Base-by-base conservation (phyloP, 2,113 vertebrate genomes). In the Apodemus speciosus region DNA sequence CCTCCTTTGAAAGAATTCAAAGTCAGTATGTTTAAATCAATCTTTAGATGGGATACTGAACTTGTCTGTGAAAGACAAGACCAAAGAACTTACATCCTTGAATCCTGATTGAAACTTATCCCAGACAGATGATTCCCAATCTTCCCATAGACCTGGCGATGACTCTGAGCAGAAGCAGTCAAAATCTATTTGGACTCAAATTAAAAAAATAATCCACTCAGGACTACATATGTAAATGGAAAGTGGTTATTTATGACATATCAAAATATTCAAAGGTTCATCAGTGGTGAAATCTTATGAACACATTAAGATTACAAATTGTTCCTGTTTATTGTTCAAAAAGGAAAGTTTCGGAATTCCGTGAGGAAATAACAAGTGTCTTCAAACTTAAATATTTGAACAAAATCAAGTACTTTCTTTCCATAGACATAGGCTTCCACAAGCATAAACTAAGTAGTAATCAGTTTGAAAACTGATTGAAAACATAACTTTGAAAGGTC, bases 311-410 rank as follows among this genome's bases (percentile, higher is more conserved):
- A 68, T 35, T 73, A 35, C 3, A 46, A 66, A 83, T 68, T 66
- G 53, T 64, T 18, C 46, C 56, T 72, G 0, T 56, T 38, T 46
- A 46, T 58, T 60, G 75, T 75, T 88, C 23, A 75, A 88, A 83
- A 46, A 56, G 35, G 4, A 46, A 56, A n/a, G 11, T 46, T 90
- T 90, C 43, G 72, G 73, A 86, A 86, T 64, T 72, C 21, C 40
- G 71, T 43, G 88, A 62, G 46, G 68, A 85, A 89, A 85, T 72
- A 88, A 89, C 62, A 72, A 21, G 30, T 51, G 27, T 86, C 40
- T 81, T 81, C n/a, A 66, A 73, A 49, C 49, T 0, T 10, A 30
- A 51, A 27, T 21, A 15, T 68, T 38, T 40, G 30, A 72, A 27
- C 32, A 18, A 64, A 87, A 79, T 25, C 93, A 75, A 56, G 40